A percentile compares a stretch with the other conserved stretches of the same genome.
These are phyloP conservation scores for Perodicticus potto DNA, from an alignment of 2,797 vertebrate genomes.

Conservation along the genomic window DNA sequence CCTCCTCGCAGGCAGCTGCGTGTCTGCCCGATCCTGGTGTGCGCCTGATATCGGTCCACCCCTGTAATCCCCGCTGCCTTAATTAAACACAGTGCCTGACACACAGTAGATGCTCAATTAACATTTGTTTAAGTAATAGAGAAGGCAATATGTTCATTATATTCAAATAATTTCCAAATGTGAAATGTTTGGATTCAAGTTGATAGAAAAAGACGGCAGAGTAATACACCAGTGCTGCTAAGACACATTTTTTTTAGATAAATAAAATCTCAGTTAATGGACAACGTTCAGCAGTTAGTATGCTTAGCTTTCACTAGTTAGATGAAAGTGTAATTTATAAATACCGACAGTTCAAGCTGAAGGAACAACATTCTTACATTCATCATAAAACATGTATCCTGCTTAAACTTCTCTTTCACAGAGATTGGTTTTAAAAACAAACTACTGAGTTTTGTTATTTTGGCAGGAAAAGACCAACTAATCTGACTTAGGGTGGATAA, in stretches of 20 bases:
- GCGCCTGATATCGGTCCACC: neutral
- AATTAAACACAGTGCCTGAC: neutral
- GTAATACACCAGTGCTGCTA: neutral
- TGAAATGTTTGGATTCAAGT: neutral
- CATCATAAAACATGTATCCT: neutral
- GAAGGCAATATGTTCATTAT: neutral
- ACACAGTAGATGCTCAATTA: neutral
- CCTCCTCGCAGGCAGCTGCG: too few species aligned
- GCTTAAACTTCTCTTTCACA: neutral
- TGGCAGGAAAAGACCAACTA: neutral
- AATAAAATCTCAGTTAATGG: neutral
- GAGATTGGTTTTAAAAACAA: neutral
- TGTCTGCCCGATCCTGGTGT: neutral
- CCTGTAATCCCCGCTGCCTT: neutral
- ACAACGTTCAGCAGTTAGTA: neutral
- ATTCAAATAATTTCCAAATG: neutral
- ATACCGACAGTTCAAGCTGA: neutral
- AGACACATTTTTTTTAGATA: neutral
- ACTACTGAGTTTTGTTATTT: neutral
- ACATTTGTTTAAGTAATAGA: neutral
- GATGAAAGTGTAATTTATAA: neutral
- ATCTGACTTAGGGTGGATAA: neutral
- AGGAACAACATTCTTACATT: neutral
- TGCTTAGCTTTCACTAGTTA: neutral
- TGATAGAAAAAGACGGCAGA: neutral